Evolutionary conservation across 2,888 invertebrate species (phyloP).

Genomic region (Glyphotaelius pellucidus): DNA sequence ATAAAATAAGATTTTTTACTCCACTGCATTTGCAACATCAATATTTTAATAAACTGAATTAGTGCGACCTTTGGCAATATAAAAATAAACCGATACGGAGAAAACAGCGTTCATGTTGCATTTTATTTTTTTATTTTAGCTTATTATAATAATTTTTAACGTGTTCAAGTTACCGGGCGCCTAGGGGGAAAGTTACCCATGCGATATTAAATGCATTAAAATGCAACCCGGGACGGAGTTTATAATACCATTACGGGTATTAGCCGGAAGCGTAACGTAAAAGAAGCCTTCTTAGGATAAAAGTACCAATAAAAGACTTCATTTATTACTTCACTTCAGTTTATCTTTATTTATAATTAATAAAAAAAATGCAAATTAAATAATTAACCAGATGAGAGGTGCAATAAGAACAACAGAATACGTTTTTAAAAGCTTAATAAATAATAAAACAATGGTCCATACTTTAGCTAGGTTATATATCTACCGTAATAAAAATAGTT

Average conservation of each 20-base stretch:
- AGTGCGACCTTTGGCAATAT: neutral
- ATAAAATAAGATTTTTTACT: no score
- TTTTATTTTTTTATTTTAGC: neutral
- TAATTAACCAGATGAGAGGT: neutral
- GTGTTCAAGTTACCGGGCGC: slow-evolving; percentile 39
- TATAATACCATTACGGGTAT: slow-evolving; percentile 65
- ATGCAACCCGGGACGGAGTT: slow-evolving; percentile 62
- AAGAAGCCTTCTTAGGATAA: slow-evolving; percentile 50
- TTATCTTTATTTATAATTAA: neutral
- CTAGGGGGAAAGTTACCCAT: slow-evolving; percentile 38
- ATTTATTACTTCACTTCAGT: neutral
- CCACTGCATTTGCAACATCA: no score
- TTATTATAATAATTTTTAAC: slow-evolving; percentile 12
- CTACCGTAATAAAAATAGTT: no score
- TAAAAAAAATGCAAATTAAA: neutral
- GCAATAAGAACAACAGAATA: neutral
- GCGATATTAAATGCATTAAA: slow-evolving; percentile 65
- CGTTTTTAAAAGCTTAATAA: neutral
- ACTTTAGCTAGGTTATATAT: no score
- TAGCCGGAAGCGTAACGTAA: slow-evolving; percentile 45
- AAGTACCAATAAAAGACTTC: neutral
- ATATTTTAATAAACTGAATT: neutral
- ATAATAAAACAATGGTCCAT: neutral
- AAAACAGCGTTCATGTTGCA: neutral
- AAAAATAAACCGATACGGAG: neutral